Conservation (phyloP, 2,888 invertebrate species). For the Thecophora atra region DNA sequence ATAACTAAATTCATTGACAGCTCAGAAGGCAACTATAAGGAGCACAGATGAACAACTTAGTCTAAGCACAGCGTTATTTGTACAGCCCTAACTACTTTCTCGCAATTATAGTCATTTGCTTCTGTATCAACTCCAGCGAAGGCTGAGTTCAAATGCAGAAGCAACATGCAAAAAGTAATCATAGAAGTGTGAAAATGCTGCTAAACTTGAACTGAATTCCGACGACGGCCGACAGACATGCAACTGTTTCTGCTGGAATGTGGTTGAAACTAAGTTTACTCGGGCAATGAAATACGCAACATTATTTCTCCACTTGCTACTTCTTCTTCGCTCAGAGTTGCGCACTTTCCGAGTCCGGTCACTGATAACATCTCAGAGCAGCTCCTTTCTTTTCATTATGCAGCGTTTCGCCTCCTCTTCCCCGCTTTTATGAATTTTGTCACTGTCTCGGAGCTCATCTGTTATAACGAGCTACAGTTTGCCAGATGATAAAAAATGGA, state of each 20-base stretch:
- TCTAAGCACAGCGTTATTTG: no score
- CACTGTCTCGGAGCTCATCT: constrained; percentile 36
- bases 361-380: not conserved
- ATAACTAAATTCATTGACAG: no score
- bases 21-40: no score
- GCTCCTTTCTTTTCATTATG: not conserved
- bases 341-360: not conserved
- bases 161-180: not conserved
- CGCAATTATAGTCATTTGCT: no score
- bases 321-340: not conserved
- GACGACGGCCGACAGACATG: not conserved
- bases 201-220: constrained; percentile 32
- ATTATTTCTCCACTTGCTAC: constrained; percentile 35
- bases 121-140: constrained; percentile 27
- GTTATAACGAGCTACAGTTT: constrained; percentile 26
- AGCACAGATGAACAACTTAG: no score
- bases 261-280: constrained; percentile 37
- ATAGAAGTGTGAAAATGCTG: constrained; percentile 24
- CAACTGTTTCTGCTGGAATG: constrained; percentile 32
- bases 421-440: constrained; percentile 22
- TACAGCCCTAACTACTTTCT: no score
- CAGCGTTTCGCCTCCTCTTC: not conserved
- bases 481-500: constrained; percentile 9
- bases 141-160: not conserved
- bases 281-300: constrained; percentile 29